Percentiles rank a stretch among this genome's conserved stretches.
These are phyloP conservation scores for Callipepla californica DNA, from an alignment of 2,113 vertebrate species.

Conservation along the genomic window DNA sequence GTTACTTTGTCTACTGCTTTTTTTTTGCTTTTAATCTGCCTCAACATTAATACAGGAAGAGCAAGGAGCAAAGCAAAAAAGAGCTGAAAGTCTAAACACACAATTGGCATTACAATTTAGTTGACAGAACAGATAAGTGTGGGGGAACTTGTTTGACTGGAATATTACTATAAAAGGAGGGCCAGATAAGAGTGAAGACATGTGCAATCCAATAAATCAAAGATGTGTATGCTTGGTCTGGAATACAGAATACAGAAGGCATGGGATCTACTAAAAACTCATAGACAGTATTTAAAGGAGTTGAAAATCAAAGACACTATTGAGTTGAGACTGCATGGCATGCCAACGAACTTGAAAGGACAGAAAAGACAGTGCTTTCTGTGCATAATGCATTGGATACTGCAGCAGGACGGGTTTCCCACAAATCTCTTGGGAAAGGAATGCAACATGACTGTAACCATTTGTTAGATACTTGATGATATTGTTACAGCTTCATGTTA, in stretches of 20 bases:
- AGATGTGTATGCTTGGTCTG: background rate
- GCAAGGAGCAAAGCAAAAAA: background rate
- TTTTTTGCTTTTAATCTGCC: background rate
- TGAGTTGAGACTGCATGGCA: background rate
- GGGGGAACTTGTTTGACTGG: background rate
- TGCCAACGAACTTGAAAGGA: background rate
- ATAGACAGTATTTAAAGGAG: background rate
- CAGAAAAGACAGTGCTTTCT: background rate
- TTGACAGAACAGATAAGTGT: background rate
- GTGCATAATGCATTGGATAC: background rate
- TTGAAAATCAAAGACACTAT: background rate
- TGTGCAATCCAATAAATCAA: background rate
- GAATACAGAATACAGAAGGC: background rate
- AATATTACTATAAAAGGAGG: background rate
- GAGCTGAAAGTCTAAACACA: background rate
- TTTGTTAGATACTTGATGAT: background rate
- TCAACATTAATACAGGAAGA: background rate
- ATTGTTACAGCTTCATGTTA: background rate
- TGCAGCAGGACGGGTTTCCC: background rate
- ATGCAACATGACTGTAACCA: background rate
- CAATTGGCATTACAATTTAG: background rate
- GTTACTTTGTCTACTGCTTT: background rate
- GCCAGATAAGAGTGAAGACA: background rate
- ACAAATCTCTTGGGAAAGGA: background rate
- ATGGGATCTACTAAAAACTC: background rate